These are phyloP conservation scores for Drosophila rubida DNA, from an alignment of 2,888 invertebrate genomes.

Conservation along the genomic window DNA sequence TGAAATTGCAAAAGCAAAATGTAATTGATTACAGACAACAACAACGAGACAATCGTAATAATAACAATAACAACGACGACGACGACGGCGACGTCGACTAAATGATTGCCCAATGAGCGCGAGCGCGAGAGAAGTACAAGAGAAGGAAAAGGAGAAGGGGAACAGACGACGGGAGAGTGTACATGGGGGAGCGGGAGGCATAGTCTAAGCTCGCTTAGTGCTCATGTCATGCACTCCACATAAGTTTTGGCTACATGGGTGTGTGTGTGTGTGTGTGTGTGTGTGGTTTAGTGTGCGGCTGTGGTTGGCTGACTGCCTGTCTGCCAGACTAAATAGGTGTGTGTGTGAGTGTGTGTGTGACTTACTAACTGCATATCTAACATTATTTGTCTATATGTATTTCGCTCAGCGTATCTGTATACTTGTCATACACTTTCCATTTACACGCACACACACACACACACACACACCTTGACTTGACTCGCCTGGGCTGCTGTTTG, in stretches of 20 bases:
- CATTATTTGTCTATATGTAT: constrained; percentile 21
- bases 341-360: constrained; percentile 39
- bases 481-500: constrained; percentile 48
- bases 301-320: constrained; percentile 65
- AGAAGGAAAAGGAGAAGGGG: neutral
- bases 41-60: constrained; percentile 23
- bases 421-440: constrained; percentile 71
- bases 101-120: constrained; percentile 79
- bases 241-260: constrained; percentile 58
- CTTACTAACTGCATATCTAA: constrained; percentile 72
- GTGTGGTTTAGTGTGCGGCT: constrained; percentile 40
- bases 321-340: constrained; percentile 58
- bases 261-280: constrained; percentile 11
- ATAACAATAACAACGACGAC: constrained; percentile 30
- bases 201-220: constrained; percentile 69
- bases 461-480: constrained; percentile 35
- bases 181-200: constrained; percentile 24
- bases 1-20: constrained; percentile 81
- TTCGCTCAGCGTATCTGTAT: constrained; percentile 47
- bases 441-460: constrained; percentile 53
- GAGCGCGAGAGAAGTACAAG: constrained; percentile 50
- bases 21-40: constrained; percentile 75
- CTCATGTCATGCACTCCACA: constrained; percentile 75
- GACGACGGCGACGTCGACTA: constrained; percentile 46
- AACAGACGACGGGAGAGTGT: constrained; percentile 8